Evolutionary conservation across 2,888 invertebrate species (phyloP), one percentile per base, ranked within the genome.

Genomic region (Plagodis dolabraria): DNA sequence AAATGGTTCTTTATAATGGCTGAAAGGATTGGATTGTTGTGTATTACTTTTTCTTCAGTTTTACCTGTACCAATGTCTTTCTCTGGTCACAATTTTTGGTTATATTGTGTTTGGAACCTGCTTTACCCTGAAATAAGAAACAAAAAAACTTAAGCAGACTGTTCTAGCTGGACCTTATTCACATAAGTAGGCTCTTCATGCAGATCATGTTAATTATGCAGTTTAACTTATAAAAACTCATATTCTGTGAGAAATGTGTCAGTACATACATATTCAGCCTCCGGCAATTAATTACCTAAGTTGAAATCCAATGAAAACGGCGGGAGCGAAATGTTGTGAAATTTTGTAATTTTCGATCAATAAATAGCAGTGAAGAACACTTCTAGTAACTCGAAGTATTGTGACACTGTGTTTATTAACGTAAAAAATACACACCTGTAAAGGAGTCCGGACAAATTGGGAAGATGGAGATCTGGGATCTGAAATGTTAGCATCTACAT

Each of bases 401-500:
- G 22, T 22, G 22, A 22, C 22, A 22, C 22, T 2, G 22, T 22
- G 22, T 22, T n/a, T 22, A 22, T 22, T 22, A 22, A 22, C 22
- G 4, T 22, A 58, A 56, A 47, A 34, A 47, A 42, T 58, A 75
- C 74, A 77, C 87, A 94, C 94, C 86, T 94, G 92, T 68, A 95
- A 82, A 45, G 94, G 94, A 50, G 94, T 95, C 61, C 95, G 83
- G 60, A 87, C 79, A 68, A 95, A 93, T 77, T 94, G 93, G 53
- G 91, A 88, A 76, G 94, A 94, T 35, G 94, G 94, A 57, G 94
- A 95, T 74, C 94, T 87, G 55, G 94, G 94, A 85, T 95, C 95
- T 59, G 83, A 68, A 73, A 79, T 86, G 67, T 67, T 74, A 69
- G 72, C 63, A 63, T 88, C 85, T 55, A 70, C 68, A 52, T 87